These are phyloP conservation scores for Odontamblyopus lacepedii DNA, from an alignment of 2,797 vertebrate genomes.

Conservation along the genomic window DNA sequence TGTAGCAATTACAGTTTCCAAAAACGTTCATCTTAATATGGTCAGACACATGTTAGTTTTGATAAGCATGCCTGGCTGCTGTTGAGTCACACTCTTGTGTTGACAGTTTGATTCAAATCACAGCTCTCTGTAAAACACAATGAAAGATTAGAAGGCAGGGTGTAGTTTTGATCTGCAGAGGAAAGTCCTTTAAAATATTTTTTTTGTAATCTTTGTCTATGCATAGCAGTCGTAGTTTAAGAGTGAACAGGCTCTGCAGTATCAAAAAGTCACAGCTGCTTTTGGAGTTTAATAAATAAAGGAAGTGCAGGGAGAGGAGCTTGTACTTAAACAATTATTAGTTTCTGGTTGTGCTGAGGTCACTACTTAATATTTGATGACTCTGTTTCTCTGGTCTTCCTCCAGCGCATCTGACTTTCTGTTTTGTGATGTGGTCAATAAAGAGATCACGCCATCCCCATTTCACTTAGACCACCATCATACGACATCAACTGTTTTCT, in stretches of 20 bases:
- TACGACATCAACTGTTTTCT: conserved; percentile 10
- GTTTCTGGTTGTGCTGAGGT: conserved; percentile 73
- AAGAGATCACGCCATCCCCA: conserved; percentile 39
- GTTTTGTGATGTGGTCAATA: conserved; percentile 23
- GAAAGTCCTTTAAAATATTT: background rate
- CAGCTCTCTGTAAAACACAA: conserved; percentile 1
- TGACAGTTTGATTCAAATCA: conserved; percentile 51
- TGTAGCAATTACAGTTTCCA: too few relatives aligned
- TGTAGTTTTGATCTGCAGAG: background rate
- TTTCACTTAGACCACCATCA: conserved; percentile 43
- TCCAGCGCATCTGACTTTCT: background rate
- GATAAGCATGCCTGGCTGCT: background rate
- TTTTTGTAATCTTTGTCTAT: background rate
- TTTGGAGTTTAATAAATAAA: conserved; percentile 75
- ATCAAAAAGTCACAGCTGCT: background rate
- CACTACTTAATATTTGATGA: conserved; percentile 83
- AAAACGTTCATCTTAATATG: background rate
- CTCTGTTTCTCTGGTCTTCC: conserved; percentile 48
- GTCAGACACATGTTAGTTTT: conserved; percentile 41
- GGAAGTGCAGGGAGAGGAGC: conserved; percentile 57
- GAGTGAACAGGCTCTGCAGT: background rate
- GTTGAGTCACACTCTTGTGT: conserved; percentile 12
- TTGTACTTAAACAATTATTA: conserved; percentile 86
- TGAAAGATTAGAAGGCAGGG: too few relatives aligned
- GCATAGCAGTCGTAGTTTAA: background rate